Evolutionary conservation across 2,888 invertebrate species (phyloP), one percentile per base, ranked within the genome.

Genomic region (Scaptomyza flava): DNA sequence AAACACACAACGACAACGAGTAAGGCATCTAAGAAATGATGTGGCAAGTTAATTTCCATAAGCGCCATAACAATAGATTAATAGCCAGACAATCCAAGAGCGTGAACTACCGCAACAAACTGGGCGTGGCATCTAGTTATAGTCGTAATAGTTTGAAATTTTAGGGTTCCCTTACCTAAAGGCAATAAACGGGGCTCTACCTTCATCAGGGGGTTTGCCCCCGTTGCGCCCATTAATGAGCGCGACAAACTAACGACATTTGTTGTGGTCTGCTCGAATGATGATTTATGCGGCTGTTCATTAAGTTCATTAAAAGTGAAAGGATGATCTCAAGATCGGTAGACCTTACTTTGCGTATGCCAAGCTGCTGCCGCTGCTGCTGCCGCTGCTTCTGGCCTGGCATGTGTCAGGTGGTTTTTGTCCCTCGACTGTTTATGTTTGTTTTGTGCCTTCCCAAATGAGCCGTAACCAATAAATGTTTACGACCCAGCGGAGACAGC

Each of bases 281-380:
- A 76, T 86, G 87, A 88, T 88, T 88, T 87, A 88, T 88, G 87
- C 74, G 63, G 47, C 58, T 82, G 72, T 78, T 78, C 84, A 80
- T 86, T 83, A 80, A 61, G 75, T 87, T 83, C 86, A 87, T 88
- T 86, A 82, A 82, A 82, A 87, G 86, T 87, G 82, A 83, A 87
- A 83, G 82, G 82, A 87, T 87, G 70, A 64, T 63, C 72, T 45
- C 63, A 56, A 58, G 68, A 64, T 62, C 52, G 50, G 43, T 33
- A 54, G 61, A 46, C 52, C 73, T 7, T 23, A 38, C 34, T 14
- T 6, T 46, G 14, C 46, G 46, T 46, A 30, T 27, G 30, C 38
- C n/a, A n/a, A 27, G 27, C 33, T 33, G 38, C 14, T 14, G 27
- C 23, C 9, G n/a, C 36, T 36, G n/a, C n/a, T n/a, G 17, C 17